A percentile compares a stretch with the other conserved stretches of the same genome.
phyloP scores from a whole-genome alignment of 2,888 invertebrate genomes.

The Sisyra terminalis region DNA sequence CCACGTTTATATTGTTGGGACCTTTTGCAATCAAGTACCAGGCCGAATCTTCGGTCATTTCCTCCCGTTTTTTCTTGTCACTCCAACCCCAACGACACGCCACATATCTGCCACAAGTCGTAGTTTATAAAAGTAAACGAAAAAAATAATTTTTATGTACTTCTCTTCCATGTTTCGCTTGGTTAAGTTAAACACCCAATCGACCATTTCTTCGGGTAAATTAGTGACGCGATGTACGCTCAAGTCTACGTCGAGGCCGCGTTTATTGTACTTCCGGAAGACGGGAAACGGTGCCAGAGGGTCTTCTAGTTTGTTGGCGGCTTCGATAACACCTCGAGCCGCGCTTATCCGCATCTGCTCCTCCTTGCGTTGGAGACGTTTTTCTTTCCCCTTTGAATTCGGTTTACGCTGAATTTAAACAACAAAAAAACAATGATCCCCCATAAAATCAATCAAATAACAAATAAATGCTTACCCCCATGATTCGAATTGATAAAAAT shows the following conservation, averaged over 20 bases:
- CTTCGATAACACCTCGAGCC: slow-evolving; percentile 39
- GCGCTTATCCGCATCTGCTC: slow-evolving; percentile 40
- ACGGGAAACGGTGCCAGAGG: slow-evolving; percentile 41
- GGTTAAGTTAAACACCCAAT: slow-evolving; percentile 60
- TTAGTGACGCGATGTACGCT: slow-evolving; percentile 38
- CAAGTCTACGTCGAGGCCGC: slow-evolving; percentile 40
- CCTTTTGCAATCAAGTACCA: slow-evolving; percentile 53
- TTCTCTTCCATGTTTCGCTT: slow-evolving; percentile 62
- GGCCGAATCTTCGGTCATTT: slow-evolving; percentile 55
- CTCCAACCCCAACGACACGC: slow-evolving; percentile 73
- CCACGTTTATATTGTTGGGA: slow-evolving; percentile 35
- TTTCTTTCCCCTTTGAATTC: slow-evolving; percentile 40
- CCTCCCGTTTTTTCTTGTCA: slow-evolving; percentile 50
- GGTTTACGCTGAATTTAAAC: slow-evolving; percentile 38
- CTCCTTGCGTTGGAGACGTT: slow-evolving; percentile 39
- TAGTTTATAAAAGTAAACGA: too few relatives aligned
- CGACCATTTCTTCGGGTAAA: slow-evolving; percentile 35
- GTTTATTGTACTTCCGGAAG: slow-evolving; percentile 41
- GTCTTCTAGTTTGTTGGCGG: slow-evolving; percentile 40
- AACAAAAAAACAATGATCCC: slow-evolving; percentile 11
- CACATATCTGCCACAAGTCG: too few relatives aligned
- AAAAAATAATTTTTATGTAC: too few relatives aligned
- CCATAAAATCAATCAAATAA: not conserved
- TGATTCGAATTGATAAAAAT: too few relatives aligned
- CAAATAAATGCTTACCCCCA: slow-evolving; percentile 1